These are phyloP conservation scores for Siderastrea siderea DNA, from an alignment of 92 coral and sea anemone species.

Conservation along the genomic window DNA sequence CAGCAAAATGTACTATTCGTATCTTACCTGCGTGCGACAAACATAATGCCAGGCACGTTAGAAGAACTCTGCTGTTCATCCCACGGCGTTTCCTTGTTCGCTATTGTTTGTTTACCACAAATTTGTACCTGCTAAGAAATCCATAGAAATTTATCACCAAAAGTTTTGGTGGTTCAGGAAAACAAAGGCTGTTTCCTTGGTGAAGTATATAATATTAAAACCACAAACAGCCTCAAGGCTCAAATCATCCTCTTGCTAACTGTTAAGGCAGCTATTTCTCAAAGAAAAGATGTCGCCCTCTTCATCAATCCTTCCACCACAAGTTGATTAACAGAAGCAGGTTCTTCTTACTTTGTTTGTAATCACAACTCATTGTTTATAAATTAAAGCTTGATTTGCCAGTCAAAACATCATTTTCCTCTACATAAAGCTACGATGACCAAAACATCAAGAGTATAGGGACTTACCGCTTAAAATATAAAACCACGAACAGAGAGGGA, in stretches of 20 bases:
- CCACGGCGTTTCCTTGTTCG: conserved; percentile 43
- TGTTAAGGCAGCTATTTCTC: background rate
- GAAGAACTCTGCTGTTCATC: conserved; percentile 57
- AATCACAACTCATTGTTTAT: conserved; percentile 40
- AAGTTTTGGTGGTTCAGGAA: background rate
- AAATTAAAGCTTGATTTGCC: background rate
- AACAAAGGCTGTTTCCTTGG: background rate
- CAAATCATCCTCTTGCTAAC: background rate
- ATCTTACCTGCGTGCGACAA: conserved; percentile 56
- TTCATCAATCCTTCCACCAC: background rate
- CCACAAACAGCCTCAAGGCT: background rate
- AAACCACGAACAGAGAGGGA: conserved; percentile 9
- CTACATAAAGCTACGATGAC: background rate
- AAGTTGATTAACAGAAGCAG: conserved; percentile 4
- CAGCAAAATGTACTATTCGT: background rate
- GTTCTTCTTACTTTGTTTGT: conserved; percentile 45
- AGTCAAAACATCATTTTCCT: background rate
- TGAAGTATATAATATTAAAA: background rate
- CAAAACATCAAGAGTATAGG: background rate
- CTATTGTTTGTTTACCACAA: conserved; percentile 57
- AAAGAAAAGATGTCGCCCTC: background rate
- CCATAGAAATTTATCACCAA: conserved; percentile 13
- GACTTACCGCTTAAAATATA: conserved; percentile 39
- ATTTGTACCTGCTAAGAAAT: conserved; percentile 48
- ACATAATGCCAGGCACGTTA: conserved; percentile 57